Conservation (phyloP, 2,888 invertebrate species). For the Petrolisthes manimaculis region DNA sequence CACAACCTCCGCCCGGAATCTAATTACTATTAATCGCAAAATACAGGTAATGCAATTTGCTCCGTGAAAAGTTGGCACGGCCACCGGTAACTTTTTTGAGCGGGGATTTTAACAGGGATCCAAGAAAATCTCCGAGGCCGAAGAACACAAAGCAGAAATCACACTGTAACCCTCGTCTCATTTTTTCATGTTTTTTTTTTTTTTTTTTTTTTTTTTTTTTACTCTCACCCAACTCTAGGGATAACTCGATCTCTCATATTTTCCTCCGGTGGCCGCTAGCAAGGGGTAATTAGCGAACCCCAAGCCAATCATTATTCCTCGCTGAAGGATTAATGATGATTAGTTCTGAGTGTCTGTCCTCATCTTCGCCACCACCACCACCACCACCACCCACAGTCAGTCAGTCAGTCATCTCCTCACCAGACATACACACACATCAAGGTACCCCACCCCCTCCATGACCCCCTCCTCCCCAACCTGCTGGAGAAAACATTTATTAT, state of each 20-base stretch:
- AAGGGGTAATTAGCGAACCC: slow-evolving; percentile 1
- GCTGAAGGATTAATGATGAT: slow-evolving; percentile 4
- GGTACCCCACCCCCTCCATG: neutral
- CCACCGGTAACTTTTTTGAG: slow-evolving; percentile 37
- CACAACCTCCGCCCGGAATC: slow-evolving; percentile 14
- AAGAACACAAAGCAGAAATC: slow-evolving; percentile 37
- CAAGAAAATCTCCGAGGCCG: slow-evolving; percentile 36
- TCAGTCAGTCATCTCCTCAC: neutral
- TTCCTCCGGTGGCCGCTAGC: neutral
- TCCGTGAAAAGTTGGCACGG: slow-evolving; percentile 14
- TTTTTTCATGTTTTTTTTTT: neutral
- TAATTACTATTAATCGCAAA: slow-evolving; percentile 43
- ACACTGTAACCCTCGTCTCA: slow-evolving; percentile 7
- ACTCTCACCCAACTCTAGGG: neutral
- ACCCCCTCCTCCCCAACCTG: neutral
- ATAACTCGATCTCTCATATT: slow-evolving; percentile 10
- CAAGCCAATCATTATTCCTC: neutral
- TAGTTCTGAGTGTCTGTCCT: neutral
- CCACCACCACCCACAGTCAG: neutral
- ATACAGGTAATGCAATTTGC: slow-evolving; percentile 34
- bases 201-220: neutral
- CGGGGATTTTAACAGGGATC: slow-evolving; percentile 25
- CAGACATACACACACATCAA: neutral
- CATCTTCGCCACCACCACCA: neutral
- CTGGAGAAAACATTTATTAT: neutral